Evolutionary conservation across 2,113 vertebrate species (phyloP).

Genomic region (Mus spicilegus): DNA sequence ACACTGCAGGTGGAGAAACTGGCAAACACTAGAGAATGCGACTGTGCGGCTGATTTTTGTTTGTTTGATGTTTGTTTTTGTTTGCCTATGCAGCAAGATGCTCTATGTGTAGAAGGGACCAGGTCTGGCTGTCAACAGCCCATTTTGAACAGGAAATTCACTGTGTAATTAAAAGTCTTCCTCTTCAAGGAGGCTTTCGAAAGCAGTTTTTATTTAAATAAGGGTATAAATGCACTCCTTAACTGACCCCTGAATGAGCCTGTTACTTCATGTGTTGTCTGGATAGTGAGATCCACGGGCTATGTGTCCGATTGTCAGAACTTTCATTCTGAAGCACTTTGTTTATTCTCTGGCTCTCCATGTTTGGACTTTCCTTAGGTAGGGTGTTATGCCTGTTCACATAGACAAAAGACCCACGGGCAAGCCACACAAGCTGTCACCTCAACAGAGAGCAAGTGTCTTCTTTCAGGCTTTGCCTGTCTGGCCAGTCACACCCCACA

Average conservation of each 20-base stretch:
- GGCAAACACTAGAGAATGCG: background rate
- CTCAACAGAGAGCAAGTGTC: background rate
- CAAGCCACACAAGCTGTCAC: background rate
- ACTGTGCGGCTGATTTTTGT: background rate
- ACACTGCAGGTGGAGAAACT: constrained; percentile 11
- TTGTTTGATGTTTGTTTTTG: background rate
- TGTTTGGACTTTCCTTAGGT: background rate
- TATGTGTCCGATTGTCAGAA: constrained; percentile 48
- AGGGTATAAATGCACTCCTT: constrained; percentile 77
- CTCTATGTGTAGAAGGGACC: background rate
- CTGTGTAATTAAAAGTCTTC: background rate
- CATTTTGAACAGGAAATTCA: background rate
- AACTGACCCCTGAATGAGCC: constrained; percentile 66
- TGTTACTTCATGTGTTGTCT: background rate
- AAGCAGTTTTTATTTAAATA: constrained; percentile 85
- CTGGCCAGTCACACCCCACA: background rate
- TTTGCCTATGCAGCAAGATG: background rate
- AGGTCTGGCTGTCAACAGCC: background rate
- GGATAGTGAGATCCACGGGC: constrained; percentile 24
- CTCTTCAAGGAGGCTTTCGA: background rate
- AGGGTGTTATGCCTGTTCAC: background rate
- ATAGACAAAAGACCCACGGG: background rate
- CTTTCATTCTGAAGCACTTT: background rate
- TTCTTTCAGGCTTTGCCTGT: background rate
- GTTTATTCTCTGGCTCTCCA: constrained; percentile 13